These are phyloP conservation scores for Delphinus delphis DNA, from an alignment of 2,113 vertebrate genomes.

Conservation along the genomic window DNA sequence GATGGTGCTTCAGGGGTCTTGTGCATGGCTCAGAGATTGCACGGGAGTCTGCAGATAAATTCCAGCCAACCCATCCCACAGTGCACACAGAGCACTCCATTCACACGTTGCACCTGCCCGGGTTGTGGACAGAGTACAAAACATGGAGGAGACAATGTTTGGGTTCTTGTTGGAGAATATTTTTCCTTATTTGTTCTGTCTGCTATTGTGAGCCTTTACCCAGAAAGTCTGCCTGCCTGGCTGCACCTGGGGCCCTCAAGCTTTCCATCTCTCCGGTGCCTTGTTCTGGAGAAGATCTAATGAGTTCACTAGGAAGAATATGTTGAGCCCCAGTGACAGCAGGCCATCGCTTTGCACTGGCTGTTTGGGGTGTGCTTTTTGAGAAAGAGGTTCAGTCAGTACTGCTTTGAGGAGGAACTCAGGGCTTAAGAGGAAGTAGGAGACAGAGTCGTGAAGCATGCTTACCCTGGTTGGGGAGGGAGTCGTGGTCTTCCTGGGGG, in stretches of 20 bases:
- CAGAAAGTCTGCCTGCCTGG: not conserved
- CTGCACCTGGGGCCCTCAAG: not conserved
- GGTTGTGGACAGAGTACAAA: not conserved
- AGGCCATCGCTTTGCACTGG: not conserved
- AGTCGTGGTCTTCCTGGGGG: not conserved
- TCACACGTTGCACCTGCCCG: rapidly evolving
- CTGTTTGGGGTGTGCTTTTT: not conserved
- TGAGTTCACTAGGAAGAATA: not conserved
- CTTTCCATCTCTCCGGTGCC: not conserved
- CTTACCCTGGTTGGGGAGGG: not conserved
- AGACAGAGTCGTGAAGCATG: not conserved
- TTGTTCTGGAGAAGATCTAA: not conserved
- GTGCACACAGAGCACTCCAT: too few relatives aligned
- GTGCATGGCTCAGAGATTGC: not conserved
- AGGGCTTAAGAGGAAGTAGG: not conserved
- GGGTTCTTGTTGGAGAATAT: not conserved
- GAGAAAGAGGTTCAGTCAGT: not conserved
- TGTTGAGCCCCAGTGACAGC: not conserved
- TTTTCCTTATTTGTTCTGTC: not conserved
- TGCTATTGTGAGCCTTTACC: not conserved
- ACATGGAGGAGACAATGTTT: not conserved
- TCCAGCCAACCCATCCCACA: not conserved
- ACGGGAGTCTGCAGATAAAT: not conserved
- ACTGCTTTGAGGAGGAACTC: not conserved
- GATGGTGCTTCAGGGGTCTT: not conserved